Evolutionary conservation across 2,888 invertebrate species (phyloP).

Genomic region (Merodon equestris): DNA sequence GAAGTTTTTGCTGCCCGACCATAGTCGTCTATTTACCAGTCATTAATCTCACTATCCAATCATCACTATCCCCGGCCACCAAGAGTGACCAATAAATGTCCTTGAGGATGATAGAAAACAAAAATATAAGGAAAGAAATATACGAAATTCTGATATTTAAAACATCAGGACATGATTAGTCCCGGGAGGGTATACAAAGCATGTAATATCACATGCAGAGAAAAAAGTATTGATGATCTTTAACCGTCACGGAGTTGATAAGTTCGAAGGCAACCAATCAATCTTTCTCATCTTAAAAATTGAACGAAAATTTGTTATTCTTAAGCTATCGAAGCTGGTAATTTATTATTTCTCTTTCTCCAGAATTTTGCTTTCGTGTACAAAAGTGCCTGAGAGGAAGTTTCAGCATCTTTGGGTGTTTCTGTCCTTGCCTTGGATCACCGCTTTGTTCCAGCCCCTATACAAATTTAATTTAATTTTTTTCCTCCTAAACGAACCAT

Average conservation of each 20-base stretch:
- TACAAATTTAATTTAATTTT: conserved; percentile 35
- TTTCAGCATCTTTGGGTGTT: conserved; percentile 45
- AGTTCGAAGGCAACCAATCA: conserved; percentile 51
- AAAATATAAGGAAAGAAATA: not conserved
- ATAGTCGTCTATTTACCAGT: conserved; percentile 17
- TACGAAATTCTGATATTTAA: conserved; percentile 34
- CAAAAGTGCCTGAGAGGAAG: conserved; percentile 12
- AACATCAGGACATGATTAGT: conserved; percentile 6
- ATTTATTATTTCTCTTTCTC: conserved; percentile 52
- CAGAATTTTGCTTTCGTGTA: conserved; percentile 24
- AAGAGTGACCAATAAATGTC: conserved; percentile 56
- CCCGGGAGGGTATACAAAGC: not conserved
- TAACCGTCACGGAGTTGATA: conserved; percentile 51
- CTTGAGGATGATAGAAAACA: conserved; percentile 21
- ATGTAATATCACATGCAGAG: not conserved
- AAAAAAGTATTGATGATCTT: conserved; percentile 32
- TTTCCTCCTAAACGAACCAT: conserved; percentile 38
- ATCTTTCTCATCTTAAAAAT: conserved; percentile 57
- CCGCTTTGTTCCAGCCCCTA: conserved; percentile 1
- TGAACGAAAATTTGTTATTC: conserved; percentile 63
- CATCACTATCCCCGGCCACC: conserved; percentile 1
- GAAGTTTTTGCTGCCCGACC: conserved; percentile 28
- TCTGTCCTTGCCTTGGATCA: conserved; percentile 11
- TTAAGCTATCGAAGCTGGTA: conserved; percentile 52
- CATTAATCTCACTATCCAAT: conserved; percentile 54